Evolutionary conservation across 2,797 vertebrate genomes (phyloP).

Genomic region (Lacerta bilineata): DNA sequence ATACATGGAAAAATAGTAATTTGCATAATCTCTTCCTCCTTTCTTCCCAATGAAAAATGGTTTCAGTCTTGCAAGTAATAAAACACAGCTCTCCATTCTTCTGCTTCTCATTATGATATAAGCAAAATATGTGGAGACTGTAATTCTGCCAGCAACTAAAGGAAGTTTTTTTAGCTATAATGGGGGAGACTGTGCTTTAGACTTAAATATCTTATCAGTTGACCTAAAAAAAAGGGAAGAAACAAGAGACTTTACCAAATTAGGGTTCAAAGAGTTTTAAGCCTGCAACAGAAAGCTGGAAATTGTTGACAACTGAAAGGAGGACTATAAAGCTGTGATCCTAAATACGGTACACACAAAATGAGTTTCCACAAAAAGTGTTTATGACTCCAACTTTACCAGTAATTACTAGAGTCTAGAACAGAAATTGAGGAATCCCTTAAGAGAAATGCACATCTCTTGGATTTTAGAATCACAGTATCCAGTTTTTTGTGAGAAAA

Average conservation of each 20-base stretch:
- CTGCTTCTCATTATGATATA: background rate
- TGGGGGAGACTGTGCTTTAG: background rate
- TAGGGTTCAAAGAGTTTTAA: background rate
- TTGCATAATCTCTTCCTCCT: background rate
- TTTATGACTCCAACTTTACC: background rate
- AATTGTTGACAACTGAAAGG: background rate
- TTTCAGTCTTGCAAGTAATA: background rate
- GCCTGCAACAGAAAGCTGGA: background rate
- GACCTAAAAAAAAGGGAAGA: background rate
- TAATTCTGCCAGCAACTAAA: background rate
- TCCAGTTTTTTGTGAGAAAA: background rate
- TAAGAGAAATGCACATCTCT: background rate
- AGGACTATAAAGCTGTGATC: background rate
- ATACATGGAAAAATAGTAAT: background rate
- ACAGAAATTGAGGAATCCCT: background rate
- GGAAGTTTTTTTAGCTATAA: background rate
- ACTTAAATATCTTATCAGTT: background rate
- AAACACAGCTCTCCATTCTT: background rate
- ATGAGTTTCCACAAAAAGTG: background rate
- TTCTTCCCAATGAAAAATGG: background rate
- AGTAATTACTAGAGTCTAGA: background rate
- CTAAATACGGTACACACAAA: background rate
- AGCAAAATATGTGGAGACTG: background rate
- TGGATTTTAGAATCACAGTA: conserved; percentile 5
- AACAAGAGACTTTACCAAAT: conserved; percentile 4